Evolutionary conservation across 2,113 vertebrate species (phyloP), one percentile per base, ranked within the genome.

Genomic region (Grallaria varia): DNA sequence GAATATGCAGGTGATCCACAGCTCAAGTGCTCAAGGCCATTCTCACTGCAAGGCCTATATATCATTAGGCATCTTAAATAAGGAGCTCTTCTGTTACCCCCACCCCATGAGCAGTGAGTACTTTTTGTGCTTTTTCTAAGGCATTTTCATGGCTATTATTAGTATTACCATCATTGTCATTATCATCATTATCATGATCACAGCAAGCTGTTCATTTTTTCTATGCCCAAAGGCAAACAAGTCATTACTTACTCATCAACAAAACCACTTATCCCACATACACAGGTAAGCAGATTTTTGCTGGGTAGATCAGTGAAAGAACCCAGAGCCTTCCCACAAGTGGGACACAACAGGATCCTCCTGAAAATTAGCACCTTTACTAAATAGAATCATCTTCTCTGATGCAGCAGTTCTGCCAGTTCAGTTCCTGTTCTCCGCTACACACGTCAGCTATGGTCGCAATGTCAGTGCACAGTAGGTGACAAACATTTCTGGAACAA

Each of bases 401-500:
- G 50, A 55, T 12, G 23, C 6, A 1, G 12, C 10, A 31, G 4
- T 37, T 89, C 62, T 68, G 49, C 53, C 49, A 87, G 49, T 66
- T 89, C 2, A 3, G 49, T 68, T 89, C 62, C 31, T 62, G 49
- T 39, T 78, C 73, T 56, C n/a, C 75, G 44, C 62, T 45, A 89
- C 93, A 86, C 31, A 49, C 39, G 56, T 81, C 50, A n/a, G 83
- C 76, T 68, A 42, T 31, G 81, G 44, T 35, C 72, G 68, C 93
- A 96, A 95, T 90, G 92, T 95, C 92, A 90, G n/a, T 35, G 92
- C 95, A 82, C 95, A 95, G 96, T 27, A 81, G 93, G 93, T 84
- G 83, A 79, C 90, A 89, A 90, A 45, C 40, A 55, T 90, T 93
- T 92, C 85, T 96, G 69, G 90, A 94, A 96, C 92, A 95, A 95